phyloP scores from a whole-genome alignment of 2,113 vertebrate genomes.

The Bubo bubo region DNA sequence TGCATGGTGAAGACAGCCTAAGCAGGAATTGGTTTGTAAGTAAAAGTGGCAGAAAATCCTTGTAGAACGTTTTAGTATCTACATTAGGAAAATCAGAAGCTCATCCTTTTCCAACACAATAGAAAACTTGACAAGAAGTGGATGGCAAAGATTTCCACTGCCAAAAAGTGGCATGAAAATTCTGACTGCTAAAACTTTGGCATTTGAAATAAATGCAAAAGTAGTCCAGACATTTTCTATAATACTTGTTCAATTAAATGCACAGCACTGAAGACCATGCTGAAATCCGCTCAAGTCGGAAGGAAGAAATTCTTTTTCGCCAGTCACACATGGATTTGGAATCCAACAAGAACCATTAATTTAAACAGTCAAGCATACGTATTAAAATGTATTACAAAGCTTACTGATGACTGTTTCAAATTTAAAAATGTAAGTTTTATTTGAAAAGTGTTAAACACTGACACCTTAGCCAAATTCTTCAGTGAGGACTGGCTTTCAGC shows the following conservation, averaged over 20 bases:
- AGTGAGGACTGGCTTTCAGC: constrained; percentile 19
- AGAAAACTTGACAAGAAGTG: neutral
- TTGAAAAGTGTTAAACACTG: neutral
- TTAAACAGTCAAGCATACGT: neutral
- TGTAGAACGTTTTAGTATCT: neutral
- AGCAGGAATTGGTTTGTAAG: neutral
- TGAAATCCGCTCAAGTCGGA: neutral
- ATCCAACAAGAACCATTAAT: neutral
- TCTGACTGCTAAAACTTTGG: neutral
- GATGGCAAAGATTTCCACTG: neutral
- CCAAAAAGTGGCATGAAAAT: neutral
- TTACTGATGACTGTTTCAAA: neutral
- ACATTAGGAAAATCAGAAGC: neutral
- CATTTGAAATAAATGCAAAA: neutral
- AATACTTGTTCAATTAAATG: neutral
- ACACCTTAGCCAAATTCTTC: neutral
- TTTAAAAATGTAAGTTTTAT: neutral
- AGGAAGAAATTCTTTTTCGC: neutral
- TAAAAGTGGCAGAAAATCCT: neutral
- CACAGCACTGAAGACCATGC: neutral
- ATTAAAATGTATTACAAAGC: neutral
- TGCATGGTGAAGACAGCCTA: neutral
- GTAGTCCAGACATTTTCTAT: neutral
- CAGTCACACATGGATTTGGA: neutral
- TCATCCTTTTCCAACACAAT: neutral